Evolutionary conservation across 2,888 invertebrate species (phyloP).

Genomic region (Piscicola geometra): DNA sequence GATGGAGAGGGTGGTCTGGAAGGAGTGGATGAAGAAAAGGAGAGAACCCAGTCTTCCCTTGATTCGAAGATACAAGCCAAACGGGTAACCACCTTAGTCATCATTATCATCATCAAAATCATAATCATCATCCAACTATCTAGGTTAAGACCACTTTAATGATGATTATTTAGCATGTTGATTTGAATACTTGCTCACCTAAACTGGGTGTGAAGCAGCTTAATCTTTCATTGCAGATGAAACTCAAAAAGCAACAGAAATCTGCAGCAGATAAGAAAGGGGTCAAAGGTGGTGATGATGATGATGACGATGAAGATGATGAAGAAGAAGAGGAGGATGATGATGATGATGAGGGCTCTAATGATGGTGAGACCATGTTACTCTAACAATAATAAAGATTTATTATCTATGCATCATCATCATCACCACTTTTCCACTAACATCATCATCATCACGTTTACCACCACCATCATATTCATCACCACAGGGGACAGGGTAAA

Average conservation of each 20-base stretch:
- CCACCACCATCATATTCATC: too few relatives aligned
- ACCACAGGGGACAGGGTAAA: conserved; percentile 44
- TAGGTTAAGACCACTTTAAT: too few relatives aligned
- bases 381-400: not conserved
- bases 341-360: not conserved
- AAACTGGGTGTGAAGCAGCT: too few relatives aligned
- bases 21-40: too few relatives aligned
- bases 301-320: conserved; percentile 21
- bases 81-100: too few relatives aligned
- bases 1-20: too few relatives aligned
- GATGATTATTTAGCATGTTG: not conserved
- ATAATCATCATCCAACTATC: too few relatives aligned
- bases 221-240: not conserved
- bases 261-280: not conserved
- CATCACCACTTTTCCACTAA: not conserved
- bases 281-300: conserved; percentile 11
- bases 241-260: conserved; percentile 31
- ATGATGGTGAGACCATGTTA: too few relatives aligned
- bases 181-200: not conserved
- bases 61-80: too few relatives aligned
- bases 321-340: conserved; percentile 11
- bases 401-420: not conserved
- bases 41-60: too few relatives aligned
- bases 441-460: not conserved
- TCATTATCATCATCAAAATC: too few relatives aligned